These are phyloP conservation scores for Lepilemur ruficaudatus DNA, from an alignment of 2,797 vertebrate species.

Conservation along the genomic window DNA sequence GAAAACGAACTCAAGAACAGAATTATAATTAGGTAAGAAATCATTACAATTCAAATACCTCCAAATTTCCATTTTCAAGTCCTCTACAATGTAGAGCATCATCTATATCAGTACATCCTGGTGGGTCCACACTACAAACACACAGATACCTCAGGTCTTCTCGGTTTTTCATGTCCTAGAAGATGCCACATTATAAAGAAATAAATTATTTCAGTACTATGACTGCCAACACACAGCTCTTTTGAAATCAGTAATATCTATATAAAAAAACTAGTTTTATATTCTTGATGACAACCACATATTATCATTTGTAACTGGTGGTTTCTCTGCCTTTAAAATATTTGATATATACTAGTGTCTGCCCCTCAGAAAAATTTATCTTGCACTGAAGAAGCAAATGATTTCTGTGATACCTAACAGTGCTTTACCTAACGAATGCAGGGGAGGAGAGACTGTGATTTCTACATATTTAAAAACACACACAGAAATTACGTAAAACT, in stretches of 20 bases:
- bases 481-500: background rate
- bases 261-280: background rate
- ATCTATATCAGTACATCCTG: constrained; percentile 98
- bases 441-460: background rate
- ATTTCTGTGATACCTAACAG: background rate
- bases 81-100: constrained; percentile 95
- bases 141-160: constrained; percentile 91
- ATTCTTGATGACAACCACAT: background rate
- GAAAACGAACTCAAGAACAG: background rate
- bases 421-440: background rate
- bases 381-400: background rate
- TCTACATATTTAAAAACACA: constrained; percentile 19
- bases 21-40: background rate
- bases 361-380: background rate
- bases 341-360: background rate
- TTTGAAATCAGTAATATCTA: background rate
- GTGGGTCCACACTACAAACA: constrained; percentile 98
- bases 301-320: background rate
- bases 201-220: background rate
- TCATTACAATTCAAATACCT: constrained; percentile 84
- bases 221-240: background rate
- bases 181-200: background rate
- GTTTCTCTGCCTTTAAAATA: background rate
- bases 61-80: constrained; percentile 93
- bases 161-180: constrained; percentile 92